phyloP scores from a whole-genome alignment of 2,797 vertebrate genomes.

The Lepilemur septentrionalis region DNA sequence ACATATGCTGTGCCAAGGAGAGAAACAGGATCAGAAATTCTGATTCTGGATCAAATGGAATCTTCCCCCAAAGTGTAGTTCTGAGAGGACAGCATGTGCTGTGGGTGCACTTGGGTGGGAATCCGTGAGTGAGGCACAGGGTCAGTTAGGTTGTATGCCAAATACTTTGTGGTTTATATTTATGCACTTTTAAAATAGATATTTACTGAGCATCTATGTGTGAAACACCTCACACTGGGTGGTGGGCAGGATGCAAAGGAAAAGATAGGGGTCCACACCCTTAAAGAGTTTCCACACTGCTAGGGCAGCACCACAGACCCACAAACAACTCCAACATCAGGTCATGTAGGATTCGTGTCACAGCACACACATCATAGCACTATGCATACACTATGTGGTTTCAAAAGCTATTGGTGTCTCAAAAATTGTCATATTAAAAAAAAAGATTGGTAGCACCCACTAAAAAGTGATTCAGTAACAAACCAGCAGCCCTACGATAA shows the following conservation, averaged over 20 bases:
- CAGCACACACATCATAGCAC: neutral
- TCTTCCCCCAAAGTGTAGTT: neutral
- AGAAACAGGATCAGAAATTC: neutral
- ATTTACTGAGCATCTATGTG: neutral
- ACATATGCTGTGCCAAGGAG: neutral
- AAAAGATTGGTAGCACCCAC: neutral
- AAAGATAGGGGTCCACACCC: neutral
- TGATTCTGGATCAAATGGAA: neutral
- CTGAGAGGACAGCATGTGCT: neutral
- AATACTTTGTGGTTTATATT: neutral
- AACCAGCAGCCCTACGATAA: neutral
- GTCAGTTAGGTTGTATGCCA: neutral
- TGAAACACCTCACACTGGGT: neutral
- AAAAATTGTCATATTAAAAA: neutral
- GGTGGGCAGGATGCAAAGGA: neutral
- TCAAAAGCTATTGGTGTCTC: neutral
- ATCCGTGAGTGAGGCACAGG: neutral
- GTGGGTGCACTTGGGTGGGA: neutral
- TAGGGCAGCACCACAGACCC: neutral
- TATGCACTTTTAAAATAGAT: neutral
- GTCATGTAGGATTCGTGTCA: neutral
- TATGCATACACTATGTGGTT: neutral
- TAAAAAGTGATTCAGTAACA: neutral
- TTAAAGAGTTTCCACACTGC: neutral
- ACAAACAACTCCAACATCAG: neutral